Evolutionary conservation across 2,888 invertebrate genomes (phyloP).

Genomic region (Cephonodes hylas): DNA sequence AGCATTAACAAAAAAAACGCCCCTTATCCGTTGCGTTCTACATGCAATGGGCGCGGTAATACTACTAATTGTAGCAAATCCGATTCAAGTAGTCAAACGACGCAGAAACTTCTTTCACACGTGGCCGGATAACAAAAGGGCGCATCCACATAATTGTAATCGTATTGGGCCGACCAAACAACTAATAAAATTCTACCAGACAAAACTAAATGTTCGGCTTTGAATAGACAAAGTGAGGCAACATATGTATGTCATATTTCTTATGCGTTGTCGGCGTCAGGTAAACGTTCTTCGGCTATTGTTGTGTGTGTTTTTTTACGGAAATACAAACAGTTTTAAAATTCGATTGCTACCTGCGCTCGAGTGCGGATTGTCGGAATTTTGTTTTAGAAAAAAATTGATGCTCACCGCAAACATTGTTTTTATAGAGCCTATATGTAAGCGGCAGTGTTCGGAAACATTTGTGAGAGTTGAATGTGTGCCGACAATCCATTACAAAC

Average conservation of each 20-base stretch:
- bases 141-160: conserved; percentile 61
- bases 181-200: conserved; percentile 66
- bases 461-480: conserved; percentile 6
- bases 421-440: conserved; percentile 59
- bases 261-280: conserved; percentile 74
- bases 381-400: conserved; percentile 66
- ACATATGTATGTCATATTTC: conserved; percentile 76
- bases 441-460: conserved; percentile 45
- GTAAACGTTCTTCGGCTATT: conserved; percentile 69
- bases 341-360: conserved; percentile 75
- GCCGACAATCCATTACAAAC: background rate
- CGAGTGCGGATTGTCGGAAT: conserved; percentile 75
- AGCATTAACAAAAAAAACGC: conserved; percentile 28
- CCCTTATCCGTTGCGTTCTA: conserved; percentile 25
- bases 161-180: conserved; percentile 58
- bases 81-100: conserved; percentile 62
- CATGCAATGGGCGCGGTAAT: conserved; percentile 48
- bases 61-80: conserved; percentile 70
- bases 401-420: conserved; percentile 79
- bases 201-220: conserved; percentile 27
- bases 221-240: conserved; percentile 51
- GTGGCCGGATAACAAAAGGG: conserved; percentile 47
- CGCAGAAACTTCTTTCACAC: conserved; percentile 67
- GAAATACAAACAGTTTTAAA: conserved; percentile 77
- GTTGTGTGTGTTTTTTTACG: conserved; percentile 61